A percentile compares a stretch with the other conserved stretches of the same genome.
phyloP scores from a whole-genome alignment of 2,113 vertebrate species.

The Trochalopteron elliotii region DNA sequence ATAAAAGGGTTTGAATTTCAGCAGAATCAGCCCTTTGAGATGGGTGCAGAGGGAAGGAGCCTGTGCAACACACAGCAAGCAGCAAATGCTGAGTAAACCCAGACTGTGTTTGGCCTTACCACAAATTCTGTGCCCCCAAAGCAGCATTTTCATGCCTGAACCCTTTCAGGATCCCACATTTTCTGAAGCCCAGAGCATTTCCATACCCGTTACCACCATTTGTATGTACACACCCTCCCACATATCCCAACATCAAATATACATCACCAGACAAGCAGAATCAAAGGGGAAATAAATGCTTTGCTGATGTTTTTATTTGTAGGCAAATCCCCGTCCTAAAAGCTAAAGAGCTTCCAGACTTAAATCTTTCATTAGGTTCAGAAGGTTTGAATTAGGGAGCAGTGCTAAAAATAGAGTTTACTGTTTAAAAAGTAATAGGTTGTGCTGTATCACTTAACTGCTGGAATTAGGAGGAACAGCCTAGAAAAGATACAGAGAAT shows the following conservation, averaged over 20 bases:
- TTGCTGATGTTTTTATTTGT: constrained; percentile 40
- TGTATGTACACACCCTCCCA: neutral
- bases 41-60: neutral
- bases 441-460: neutral
- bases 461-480: neutral
- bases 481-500: neutral
- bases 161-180: neutral
- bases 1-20: neutral
- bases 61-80: rapidly evolving
- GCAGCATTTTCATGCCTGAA: neutral
- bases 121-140: neutral
- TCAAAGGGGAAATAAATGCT: neutral
- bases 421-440: constrained; percentile 2
- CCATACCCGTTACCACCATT: neutral
- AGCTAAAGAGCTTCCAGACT: constrained; percentile 47
- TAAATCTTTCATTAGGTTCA: constrained; percentile 71
- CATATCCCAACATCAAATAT: neutral
- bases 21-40: neutral
- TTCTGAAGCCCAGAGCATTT: neutral
- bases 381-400: constrained; percentile 18
- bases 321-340: constrained; percentile 35
- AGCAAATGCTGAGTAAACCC: neutral
- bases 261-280: neutral
- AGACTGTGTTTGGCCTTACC: neutral
- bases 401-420: constrained; percentile 42